phyloP scores from a whole-genome alignment of 2,797 vertebrate species.

The Tympanoctomys barrerae region DNA sequence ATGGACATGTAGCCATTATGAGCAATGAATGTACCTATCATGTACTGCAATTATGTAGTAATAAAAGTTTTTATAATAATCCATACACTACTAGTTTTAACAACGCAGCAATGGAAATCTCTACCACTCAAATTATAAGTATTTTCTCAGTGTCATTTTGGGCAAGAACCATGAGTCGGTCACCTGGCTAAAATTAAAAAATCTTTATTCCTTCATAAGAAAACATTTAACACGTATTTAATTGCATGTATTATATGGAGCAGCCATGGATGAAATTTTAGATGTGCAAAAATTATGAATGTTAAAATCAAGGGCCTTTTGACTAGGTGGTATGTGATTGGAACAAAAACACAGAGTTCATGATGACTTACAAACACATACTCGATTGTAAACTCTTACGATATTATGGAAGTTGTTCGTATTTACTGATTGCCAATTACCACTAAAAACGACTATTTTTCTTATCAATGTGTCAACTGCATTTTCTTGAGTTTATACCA shows the following conservation, averaged over 20 bases:
- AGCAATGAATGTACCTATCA: neutral
- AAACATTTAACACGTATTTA: neutral
- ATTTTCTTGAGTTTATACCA: neutral
- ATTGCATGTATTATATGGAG: neutral
- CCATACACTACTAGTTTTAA: neutral
- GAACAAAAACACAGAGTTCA: neutral
- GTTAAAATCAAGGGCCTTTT: neutral
- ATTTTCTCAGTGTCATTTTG: neutral
- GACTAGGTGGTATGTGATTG: neutral
- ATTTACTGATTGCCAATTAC: neutral
- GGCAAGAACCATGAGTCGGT: neutral
- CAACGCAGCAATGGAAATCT: neutral
- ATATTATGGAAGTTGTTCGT: neutral
- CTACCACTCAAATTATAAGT: neutral
- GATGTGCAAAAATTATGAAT: neutral
- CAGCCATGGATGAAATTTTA: neutral
- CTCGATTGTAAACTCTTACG: neutral
- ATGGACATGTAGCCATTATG: too few relatives aligned
- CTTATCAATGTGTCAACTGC: neutral
- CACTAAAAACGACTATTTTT: neutral
- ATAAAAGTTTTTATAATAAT: neutral
- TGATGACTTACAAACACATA: neutral
- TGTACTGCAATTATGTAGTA: neutral
- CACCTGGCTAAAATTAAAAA: neutral
- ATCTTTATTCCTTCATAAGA: neutral